Evolutionary conservation across 1,140 invertebrate species (phyloP).

Genomic region (Pectinophora gossypiella): DNA sequence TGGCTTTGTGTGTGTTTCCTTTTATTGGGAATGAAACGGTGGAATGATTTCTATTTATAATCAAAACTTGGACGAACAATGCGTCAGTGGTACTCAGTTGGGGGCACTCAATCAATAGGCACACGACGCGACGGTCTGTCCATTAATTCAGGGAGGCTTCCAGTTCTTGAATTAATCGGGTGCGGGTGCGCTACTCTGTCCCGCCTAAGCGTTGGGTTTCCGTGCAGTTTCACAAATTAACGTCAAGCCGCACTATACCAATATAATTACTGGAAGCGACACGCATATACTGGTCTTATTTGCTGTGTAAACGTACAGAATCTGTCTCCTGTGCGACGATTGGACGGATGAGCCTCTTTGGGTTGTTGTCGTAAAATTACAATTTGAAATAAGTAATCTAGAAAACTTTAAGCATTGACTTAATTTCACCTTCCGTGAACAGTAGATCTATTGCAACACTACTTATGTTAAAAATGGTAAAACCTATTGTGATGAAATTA

Average conservation of each 20-base stretch:
- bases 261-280: conserved; percentile 38
- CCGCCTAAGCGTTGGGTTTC: conserved; percentile 52
- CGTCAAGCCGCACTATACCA: conserved; percentile 42
- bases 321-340: too few relatives aligned
- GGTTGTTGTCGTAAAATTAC: neutral
- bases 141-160: conserved; percentile 53
- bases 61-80: neutral
- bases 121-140: conserved; percentile 33
- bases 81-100: neutral
- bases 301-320: too few relatives aligned
- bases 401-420: too few relatives aligned
- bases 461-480: too few relatives aligned
- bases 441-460: too few relatives aligned
- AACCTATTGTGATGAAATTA: too few relatives aligned
- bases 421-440: too few relatives aligned
- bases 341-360: too few relatives aligned
- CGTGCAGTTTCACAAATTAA: conserved; percentile 64
- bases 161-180: conserved; percentile 63
- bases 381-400: too few relatives aligned
- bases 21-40: too few relatives aligned
- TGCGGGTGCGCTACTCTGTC: conserved; percentile 35
- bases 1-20: too few relatives aligned
- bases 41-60: neutral
- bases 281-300: too few relatives aligned
- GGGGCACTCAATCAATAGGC: conserved; percentile 45